These are phyloP conservation scores for Choloepus didactylus DNA, from an alignment of 2,797 vertebrate species.

Conservation along the genomic window DNA sequence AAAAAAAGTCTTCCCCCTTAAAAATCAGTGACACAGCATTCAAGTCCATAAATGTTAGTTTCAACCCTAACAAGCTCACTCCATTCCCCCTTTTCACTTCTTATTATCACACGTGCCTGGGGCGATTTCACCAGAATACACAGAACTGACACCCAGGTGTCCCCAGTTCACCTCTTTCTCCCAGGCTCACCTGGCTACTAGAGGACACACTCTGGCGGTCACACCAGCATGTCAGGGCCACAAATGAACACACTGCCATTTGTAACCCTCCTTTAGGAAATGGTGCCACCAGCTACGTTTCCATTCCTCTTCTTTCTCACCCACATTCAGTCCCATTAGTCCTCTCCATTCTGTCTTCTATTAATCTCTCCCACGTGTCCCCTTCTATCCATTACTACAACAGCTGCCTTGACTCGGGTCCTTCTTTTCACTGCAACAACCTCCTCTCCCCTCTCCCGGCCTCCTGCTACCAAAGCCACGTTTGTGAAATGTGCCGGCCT, in stretches of 20 bases:
- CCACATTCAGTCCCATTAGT: background rate
- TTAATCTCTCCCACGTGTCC: background rate
- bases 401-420: background rate
- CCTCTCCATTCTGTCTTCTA: background rate
- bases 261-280: background rate
- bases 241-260: background rate
- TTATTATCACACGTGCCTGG: background rate
- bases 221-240: background rate
- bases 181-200: background rate
- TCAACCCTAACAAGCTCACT: background rate
- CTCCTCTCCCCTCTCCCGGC: background rate
- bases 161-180: background rate
- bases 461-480: background rate
- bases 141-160: background rate
- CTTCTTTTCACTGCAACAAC: conserved; percentile 3
- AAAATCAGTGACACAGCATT: conserved; percentile 31
- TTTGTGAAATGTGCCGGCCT: background rate
- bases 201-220: background rate
- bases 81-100: background rate
- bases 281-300: background rate
- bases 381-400: background rate
- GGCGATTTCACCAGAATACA: background rate
- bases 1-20: background rate
- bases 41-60: background rate
- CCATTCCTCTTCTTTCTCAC: background rate